Base-by-base conservation (phyloP, 2,113 vertebrate genomes). In the Alexandromys fortis region DNA sequence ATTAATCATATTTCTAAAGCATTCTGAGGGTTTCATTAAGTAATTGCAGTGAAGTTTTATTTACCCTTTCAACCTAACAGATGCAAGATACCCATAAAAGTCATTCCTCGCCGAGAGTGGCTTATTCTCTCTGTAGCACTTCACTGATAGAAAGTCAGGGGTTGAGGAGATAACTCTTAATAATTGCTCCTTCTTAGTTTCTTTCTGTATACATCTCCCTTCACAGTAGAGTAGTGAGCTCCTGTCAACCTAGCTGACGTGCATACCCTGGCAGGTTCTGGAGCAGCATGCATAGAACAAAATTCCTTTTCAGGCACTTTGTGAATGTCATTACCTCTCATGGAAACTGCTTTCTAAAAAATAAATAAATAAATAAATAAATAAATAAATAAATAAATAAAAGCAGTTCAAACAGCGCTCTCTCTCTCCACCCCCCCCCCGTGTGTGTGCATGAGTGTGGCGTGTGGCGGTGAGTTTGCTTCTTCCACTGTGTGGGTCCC, bases 1-100 rank as follows among this genome's bases (percentile, higher is more conserved):
- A 86, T 68, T 68, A 68, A 67, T 86, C 28, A 49, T 86, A 86
- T 68, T 86, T 86, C 35, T 47, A 33, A 86, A 47, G 63, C 28
- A 68, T 35, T 86, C 83, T 68, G 47, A 47, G 5, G 22, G 45
- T 86, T 68, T 86, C 83, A 86, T 67, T 86, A 86, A 86, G 42
- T 33, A 86, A 86, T 28, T 67, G 63, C 67, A 47, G 83, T 86
- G 83, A 86, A 86, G 35, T 86, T 47, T 86, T 86, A 86, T 86
- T 67, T 86, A 86, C 47, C 83, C 83, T 86, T 86, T 67, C 65
- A 67, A 47, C 83, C 61, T 86, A 67, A 47, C 83, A 86, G 63
- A 68, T 68, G 83, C 28, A 86, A 86, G 63, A 47, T 47, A 67
- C 33, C 45, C 67, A 47, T 47, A 68, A 68, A 68, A 68, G 83